Evolutionary conservation across 2,113 vertebrate species (phyloP), one percentile per base, ranked within the genome.

Genomic region (Xenus cinereus): DNA sequence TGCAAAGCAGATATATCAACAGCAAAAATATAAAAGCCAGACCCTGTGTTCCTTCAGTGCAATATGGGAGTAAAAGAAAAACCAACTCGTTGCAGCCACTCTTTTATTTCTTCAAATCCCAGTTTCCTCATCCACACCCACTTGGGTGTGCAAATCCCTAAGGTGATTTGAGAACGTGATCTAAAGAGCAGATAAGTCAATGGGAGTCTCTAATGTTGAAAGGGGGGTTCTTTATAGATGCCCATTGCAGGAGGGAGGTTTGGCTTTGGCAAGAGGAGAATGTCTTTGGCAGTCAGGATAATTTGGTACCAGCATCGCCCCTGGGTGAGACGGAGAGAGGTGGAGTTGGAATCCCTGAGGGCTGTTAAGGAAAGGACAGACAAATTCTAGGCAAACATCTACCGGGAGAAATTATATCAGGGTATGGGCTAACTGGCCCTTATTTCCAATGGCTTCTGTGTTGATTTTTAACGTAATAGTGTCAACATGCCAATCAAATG

Each of bases 1-100:
- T 84, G 48, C 59, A 96, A 76, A 95, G 37, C 95, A 96, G 94
- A 92, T 69, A 37, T 4, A 76, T 16, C 46, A 57, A 72, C 17
- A 72, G 59, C 33, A 75, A 17, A 92, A 90, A 77, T 62, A 59
- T 45, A 68, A 94, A 92, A 93, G 35, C 50, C 89, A 95, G 79
- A 67, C 22, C 23, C 24, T n/a, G 45, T 35, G 10, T 68, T 91
- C 54, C 60, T 89, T 28, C 14, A 64, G n/a, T 26, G 26, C 12
- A 71, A 0, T 26, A 19, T n/a, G n/a, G n/a, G n/a, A n/a, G n/a
- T n/a, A n/a, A 2, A 9, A 6, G 32, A 24, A 12, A n/a, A 22
- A 6, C 5, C 30, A 39, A 39, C n/a, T 48, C 1, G 0, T 23
- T 28, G 24, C 37, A 80, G 28, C 30, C 57, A 9, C 15, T 54